These are phyloP conservation scores for Coccyzus lansbergi DNA, from an alignment of 2,797 vertebrate genomes.

Conservation along the genomic window DNA sequence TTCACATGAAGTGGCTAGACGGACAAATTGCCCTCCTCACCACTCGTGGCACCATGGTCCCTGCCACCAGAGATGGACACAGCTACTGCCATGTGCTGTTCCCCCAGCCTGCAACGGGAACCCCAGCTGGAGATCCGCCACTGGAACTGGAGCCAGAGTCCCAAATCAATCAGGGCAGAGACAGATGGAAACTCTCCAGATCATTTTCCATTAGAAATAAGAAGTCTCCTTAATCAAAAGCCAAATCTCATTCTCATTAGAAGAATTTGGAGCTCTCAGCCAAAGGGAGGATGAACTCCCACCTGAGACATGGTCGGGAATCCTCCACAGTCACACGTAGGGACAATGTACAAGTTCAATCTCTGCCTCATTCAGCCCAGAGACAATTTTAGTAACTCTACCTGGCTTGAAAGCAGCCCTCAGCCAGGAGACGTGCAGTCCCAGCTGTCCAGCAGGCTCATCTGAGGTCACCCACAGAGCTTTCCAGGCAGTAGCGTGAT, in stretches of 20 bases:
- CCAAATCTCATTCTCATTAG: neutral
- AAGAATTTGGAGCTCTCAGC: neutral
- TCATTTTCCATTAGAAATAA: neutral
- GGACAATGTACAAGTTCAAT: neutral
- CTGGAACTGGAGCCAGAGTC: neutral
- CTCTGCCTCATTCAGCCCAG: neutral
- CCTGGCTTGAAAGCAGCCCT: neutral
- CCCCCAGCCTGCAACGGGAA: neutral
- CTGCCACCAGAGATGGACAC: neutral
- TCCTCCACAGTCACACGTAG: neutral
- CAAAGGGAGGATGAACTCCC: neutral
- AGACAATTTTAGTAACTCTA: neutral
- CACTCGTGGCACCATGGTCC: neutral
- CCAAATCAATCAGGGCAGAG: neutral
- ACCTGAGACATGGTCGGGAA: neutral
- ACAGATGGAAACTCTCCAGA: neutral
- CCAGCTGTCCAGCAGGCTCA: neutral
- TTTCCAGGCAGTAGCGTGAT: neutral
- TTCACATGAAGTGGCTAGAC: neutral
- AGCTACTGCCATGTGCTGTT: neutral
- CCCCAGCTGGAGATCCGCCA: accelerated
- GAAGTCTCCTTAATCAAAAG: neutral
- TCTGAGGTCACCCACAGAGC: accelerated
- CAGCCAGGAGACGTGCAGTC: neutral
- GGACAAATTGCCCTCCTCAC: neutral